phyloP scores from a whole-genome alignment of 1,140 invertebrate species.

The Ips typographus region DNA sequence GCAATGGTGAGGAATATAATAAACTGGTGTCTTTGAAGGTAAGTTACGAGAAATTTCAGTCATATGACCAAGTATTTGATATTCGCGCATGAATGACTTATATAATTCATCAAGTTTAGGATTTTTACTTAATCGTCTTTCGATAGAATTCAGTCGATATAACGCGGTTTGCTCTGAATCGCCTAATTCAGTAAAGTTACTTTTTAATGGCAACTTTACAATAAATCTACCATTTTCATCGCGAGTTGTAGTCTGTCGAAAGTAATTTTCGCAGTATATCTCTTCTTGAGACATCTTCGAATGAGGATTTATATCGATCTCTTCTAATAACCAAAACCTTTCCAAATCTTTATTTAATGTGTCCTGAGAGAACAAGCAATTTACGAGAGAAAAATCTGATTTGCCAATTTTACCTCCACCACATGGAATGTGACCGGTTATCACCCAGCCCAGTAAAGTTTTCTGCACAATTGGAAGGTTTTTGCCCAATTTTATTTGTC shows the following conservation, averaged over 20 bases:
- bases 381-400: not conserved
- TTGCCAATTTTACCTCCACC: not conserved
- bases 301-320: not conserved
- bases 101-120: constrained; percentile 43
- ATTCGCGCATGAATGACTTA: constrained; percentile 49
- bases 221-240: constrained; percentile 30
- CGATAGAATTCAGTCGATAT: constrained; percentile 32
- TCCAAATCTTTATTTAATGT: constrained; percentile 9
- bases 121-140: constrained; percentile 33
- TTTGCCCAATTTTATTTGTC: constrained; percentile 31
- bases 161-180: constrained; percentile 37
- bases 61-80: constrained; percentile 50
- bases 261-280: constrained; percentile 32
- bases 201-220: constrained; percentile 30
- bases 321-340: constrained; percentile 27
- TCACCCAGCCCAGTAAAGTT: constrained; percentile 44
- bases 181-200: constrained; percentile 28
- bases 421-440: constrained; percentile 16
- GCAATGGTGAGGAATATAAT: too few species aligned
- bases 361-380: constrained; percentile 9
- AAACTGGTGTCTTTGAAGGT: constrained; percentile 12
- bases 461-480: constrained; percentile 42
- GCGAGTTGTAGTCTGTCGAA: constrained; percentile 16
- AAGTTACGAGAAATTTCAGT: constrained; percentile 18
- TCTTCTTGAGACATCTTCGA: constrained; percentile 25